A percentile compares a stretch with the other conserved stretches of the same genome.
phyloP scores from a whole-genome alignment of 2,797 vertebrate species.

The Peromyscus attwateri region DNA sequence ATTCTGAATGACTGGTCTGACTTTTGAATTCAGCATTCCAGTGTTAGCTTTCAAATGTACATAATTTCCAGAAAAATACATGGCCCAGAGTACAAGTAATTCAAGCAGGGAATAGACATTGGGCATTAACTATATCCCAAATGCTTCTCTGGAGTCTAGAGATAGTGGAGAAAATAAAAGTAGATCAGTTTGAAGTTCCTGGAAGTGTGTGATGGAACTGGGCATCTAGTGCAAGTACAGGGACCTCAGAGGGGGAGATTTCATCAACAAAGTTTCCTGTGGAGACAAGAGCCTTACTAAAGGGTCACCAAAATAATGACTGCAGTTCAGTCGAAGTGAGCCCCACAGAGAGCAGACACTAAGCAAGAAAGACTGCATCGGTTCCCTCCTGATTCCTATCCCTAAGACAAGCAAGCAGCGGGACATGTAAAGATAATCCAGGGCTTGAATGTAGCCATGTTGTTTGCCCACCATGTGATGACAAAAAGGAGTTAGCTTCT shows the following conservation, averaged over 20 bases:
- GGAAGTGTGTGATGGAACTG: rapidly evolving
- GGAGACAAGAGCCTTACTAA: background rate
- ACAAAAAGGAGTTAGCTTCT: background rate
- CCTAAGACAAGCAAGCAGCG: background rate
- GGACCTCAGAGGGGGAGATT: background rate
- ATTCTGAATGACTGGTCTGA: background rate
- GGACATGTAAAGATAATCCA: too few species aligned
- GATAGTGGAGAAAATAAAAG: background rate
- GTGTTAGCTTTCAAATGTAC: background rate
- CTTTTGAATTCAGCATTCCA: background rate
- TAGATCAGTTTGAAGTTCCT: rapidly evolving
- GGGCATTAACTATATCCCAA: background rate
- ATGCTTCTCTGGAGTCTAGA: background rate
- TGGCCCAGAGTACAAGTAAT: background rate
- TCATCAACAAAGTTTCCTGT: background rate
- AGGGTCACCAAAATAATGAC: background rate
- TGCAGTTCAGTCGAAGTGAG: background rate
- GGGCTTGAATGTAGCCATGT: background rate
- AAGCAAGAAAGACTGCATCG: background rate
- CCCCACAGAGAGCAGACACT: background rate
- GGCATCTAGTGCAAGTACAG: rapidly evolving
- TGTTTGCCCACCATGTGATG: background rate
- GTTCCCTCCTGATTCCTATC: background rate
- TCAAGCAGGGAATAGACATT: background rate
- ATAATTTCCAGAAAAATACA: background rate